Evolutionary conservation across 2,888 invertebrate species (phyloP).

Genomic region (Lasius platythorax): DNA sequence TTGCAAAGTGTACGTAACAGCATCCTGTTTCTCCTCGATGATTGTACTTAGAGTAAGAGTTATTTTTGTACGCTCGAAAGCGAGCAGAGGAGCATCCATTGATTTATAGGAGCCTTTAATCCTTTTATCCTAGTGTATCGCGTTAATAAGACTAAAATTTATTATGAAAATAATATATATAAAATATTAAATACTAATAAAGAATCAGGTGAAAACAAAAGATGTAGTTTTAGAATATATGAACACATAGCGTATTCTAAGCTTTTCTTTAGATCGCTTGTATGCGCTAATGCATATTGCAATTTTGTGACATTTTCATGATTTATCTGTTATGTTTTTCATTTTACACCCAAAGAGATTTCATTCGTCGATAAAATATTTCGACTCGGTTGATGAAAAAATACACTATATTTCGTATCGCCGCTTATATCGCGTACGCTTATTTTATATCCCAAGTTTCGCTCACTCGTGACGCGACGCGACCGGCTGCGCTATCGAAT

Average conservation of each 20-base stretch:
- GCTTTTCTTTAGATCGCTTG: not conserved
- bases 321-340: not conserved
- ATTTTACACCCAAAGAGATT: not conserved
- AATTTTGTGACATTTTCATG: not conserved
- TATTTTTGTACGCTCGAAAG: slow-evolving; percentile 11
- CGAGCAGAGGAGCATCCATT: not conserved
- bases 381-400: not conserved
- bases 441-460: slow-evolving; percentile 16
- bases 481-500: slow-evolving; percentile 14
- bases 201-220: not conserved
- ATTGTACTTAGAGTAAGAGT: not conserved
- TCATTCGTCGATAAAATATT: not conserved
- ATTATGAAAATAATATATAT: not conserved
- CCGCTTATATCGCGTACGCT: not conserved
- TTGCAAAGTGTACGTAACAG: slow-evolving; percentile 41
- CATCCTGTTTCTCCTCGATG: slow-evolving; percentile 33
- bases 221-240: not conserved
- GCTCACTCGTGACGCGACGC: not conserved
- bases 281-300: not conserved
- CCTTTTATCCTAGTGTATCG: not conserved
- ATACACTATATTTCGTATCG: not conserved
- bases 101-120: not conserved
- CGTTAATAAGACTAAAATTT: slow-evolving; percentile 4
- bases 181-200: not conserved
- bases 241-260: not conserved